These are phyloP conservation scores for Penaeus vannamei DNA, from an alignment of 1,140 invertebrate species.

Conservation along the genomic window DNA sequence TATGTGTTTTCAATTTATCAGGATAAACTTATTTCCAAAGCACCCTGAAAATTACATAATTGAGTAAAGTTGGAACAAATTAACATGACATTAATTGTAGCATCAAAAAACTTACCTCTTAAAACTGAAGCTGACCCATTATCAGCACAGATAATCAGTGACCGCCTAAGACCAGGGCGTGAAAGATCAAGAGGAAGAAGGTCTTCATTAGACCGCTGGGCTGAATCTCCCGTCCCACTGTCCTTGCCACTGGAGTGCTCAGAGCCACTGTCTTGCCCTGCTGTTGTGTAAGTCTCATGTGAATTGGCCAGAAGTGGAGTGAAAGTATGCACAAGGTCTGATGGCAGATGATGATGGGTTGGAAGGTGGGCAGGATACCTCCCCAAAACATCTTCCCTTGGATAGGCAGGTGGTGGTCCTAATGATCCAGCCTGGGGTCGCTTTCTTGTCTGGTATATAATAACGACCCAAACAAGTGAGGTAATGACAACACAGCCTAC, in stretches of 20 bases:
- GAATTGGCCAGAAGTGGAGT: conserved; percentile 31
- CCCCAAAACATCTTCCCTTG: conserved; percentile 68
- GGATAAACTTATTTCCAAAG: no score
- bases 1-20: no score
- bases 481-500: conserved; percentile 91
- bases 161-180: conserved; percentile 40
- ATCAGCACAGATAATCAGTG: conserved; percentile 50
- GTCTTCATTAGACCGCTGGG: conserved; percentile 77
- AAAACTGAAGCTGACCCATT: conserved; percentile 17
- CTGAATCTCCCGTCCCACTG: conserved; percentile 79
- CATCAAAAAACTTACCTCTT: conserved; percentile 3
- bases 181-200: conserved; percentile 69
- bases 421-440: conserved; percentile 71
- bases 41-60: no score
- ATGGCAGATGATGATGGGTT: conserved; percentile 44
- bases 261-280: conserved; percentile 71
- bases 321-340: conserved; percentile 49
- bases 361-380: conserved; percentile 33
- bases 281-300: conserved; percentile 27
- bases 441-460: conserved; percentile 89
- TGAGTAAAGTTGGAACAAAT: no score
- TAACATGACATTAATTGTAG: no score
- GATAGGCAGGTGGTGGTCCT: conserved; percentile 67
- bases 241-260: conserved; percentile 75
- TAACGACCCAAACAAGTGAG: conserved; percentile 91